Conservation (phyloP, 2,113 vertebrate genomes). For the Neogale vison region DNA sequence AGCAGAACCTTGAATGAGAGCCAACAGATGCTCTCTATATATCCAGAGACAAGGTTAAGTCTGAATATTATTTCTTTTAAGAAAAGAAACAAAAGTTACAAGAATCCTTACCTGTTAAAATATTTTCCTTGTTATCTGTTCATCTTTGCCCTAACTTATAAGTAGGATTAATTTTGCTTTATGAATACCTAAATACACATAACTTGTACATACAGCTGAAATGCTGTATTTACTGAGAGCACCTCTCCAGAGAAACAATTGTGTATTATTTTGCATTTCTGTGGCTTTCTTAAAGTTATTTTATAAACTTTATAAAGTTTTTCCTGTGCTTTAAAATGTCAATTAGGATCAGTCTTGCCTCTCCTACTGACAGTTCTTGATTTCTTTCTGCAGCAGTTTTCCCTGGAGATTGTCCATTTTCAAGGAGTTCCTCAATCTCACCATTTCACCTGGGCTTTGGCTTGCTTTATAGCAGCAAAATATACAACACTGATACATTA, state of each 20-base stretch:
- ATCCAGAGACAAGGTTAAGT: background rate
- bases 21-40: background rate
- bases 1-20: background rate
- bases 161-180: background rate
- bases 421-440: background rate
- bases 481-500: background rate
- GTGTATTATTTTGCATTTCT: background rate
- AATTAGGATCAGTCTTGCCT: background rate
- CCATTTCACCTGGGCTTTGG: rapidly evolving
- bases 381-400: background rate
- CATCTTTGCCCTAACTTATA: background rate
- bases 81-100: conserved; percentile 7
- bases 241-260: background rate
- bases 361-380: background rate
- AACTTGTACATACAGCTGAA: background rate
- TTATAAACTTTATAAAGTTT: background rate
- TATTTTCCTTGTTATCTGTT: background rate
- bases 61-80: background rate
- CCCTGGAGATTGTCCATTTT: background rate
- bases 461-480: background rate
- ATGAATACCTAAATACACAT: background rate
- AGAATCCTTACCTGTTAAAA: background rate
- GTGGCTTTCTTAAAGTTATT: background rate
- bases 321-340: background rate
- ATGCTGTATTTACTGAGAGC: background rate